Evolutionary conservation across 2,113 vertebrate species (phyloP).

Genomic region (Chaenocephalus aceratus): DNA sequence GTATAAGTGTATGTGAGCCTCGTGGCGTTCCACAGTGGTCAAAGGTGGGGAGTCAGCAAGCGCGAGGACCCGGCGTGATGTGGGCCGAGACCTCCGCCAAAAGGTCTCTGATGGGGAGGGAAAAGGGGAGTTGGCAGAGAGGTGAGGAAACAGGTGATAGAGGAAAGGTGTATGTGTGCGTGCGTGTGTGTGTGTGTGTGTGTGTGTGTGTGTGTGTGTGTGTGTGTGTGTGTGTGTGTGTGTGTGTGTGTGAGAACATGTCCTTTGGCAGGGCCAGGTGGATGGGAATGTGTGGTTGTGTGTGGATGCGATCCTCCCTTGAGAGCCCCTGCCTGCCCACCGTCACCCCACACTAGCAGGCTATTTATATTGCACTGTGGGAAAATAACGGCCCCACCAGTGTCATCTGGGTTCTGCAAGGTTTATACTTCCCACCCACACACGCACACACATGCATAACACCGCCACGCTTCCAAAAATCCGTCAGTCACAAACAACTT

Average conservation of each 20-base stretch:
- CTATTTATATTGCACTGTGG: slow-evolving; percentile 86
- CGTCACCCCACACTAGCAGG: slow-evolving; percentile 71
- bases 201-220: slow-evolving; percentile 6
- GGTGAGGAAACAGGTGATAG: slow-evolving; percentile 58
- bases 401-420: slow-evolving; percentile 63
- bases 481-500: slow-evolving; percentile 20
- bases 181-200: neutral
- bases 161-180: slow-evolving; percentile 43
- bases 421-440: slow-evolving; percentile 57
- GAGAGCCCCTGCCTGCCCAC: slow-evolving; percentile 69
- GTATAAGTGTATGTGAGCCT: slow-evolving; percentile 25
- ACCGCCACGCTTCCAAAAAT: slow-evolving; percentile 21
- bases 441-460: slow-evolving; percentile 21
- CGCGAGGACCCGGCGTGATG: slow-evolving; percentile 22
- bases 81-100: slow-evolving; percentile 21
- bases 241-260: slow-evolving; percentile 59
- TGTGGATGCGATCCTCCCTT: slow-evolving; percentile 78
- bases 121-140: slow-evolving; percentile 31
- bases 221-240: neutral
- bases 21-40: slow-evolving; percentile 62
- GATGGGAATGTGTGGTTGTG: slow-evolving; percentile 81
- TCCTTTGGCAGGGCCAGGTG: slow-evolving; percentile 79
- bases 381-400: slow-evolving; percentile 73
- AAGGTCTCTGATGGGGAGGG: slow-evolving; percentile 15
- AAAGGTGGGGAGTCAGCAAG: slow-evolving; percentile 56